These are phyloP conservation scores for Aethina tumida DNA, from an alignment of 1,140 invertebrate species.

Conservation along the genomic window DNA sequence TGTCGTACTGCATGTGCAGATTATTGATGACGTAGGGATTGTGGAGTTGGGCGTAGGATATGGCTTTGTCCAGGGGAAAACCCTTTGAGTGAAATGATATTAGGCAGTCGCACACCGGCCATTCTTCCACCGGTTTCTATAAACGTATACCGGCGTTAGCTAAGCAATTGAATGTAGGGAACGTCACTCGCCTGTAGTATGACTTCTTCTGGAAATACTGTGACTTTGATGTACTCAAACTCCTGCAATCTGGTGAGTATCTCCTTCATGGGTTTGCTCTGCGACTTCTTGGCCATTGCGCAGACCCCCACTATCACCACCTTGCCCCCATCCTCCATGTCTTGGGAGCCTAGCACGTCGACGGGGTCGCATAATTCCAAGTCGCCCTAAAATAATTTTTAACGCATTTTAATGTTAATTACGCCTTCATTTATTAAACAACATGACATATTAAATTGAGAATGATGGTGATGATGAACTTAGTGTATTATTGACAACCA, in stretches of 20 bases:
- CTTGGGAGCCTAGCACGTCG: constrained; percentile 44
- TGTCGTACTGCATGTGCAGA: constrained; percentile 95
- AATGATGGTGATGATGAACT: too few relatives aligned
- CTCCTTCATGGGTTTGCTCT: constrained; percentile 98
- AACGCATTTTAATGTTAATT: too few relatives aligned
- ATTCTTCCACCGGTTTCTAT: constrained; percentile 91
- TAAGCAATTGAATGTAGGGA: neutral
- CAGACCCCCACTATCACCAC: constrained; percentile 93
- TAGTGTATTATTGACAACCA: too few relatives aligned
- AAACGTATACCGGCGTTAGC: constrained; percentile 21
- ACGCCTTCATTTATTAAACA: too few relatives aligned
- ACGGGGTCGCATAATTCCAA: constrained; percentile 55
- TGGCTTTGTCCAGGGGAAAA: constrained; percentile 97
- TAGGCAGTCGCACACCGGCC: constrained; percentile 95
- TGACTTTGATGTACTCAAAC: constrained; percentile 91
- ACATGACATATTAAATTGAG: too few relatives aligned
- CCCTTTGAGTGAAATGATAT: constrained; percentile 99
- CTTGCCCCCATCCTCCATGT: constrained; percentile 48
- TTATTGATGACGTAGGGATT: constrained; percentile 98
- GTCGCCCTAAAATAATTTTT: constrained; percentile 55
- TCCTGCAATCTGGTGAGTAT: constrained; percentile 90
- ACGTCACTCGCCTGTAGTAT: constrained; percentile 67
- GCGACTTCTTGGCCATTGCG: constrained; percentile 97
- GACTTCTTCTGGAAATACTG: constrained; percentile 88
- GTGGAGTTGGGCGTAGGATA: constrained; percentile 86